Percentiles rank a stretch among this genome's conserved stretches.
Evolutionary conservation across 2,113 vertebrate species (phyloP).

Genomic region (Macrotis lagotis): DNA sequence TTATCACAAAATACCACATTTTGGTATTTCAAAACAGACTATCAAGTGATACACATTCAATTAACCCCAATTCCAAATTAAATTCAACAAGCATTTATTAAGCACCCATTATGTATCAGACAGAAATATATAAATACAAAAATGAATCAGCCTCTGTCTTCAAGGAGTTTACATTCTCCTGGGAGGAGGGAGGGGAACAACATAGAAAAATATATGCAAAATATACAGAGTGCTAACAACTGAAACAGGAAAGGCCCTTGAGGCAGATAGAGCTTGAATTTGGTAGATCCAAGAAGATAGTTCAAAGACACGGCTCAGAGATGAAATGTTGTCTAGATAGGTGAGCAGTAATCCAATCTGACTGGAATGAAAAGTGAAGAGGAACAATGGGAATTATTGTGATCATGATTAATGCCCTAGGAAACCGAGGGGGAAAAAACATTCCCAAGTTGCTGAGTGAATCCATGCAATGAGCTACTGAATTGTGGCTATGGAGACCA

Average conservation of each 20-base stretch:
- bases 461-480: constrained; percentile 5
- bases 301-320: not conserved
- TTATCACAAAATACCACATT: constrained; percentile 70
- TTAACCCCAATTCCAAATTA: constrained; percentile 10
- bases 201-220: not conserved
- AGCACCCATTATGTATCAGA: not conserved
- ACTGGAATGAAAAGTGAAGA: not conserved
- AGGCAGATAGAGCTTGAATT: not conserved
- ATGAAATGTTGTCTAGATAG: not conserved
- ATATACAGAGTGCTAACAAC: not conserved
- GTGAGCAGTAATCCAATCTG: not conserved
- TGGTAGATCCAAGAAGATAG: not conserved
- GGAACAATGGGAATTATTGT: not conserved
- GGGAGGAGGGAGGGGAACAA: not conserved
- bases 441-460: constrained; percentile 62
- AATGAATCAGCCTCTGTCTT: not conserved
- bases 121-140: not conserved
- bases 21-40: constrained; percentile 63
- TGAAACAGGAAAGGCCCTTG: not conserved
- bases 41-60: constrained; percentile 46
- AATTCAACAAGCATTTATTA: not conserved
- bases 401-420: constrained; percentile 59
- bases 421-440: constrained; percentile 7
- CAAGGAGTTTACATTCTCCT: not conserved
- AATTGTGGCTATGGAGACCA: not conserved